Evolutionary conservation across 2,113 vertebrate genomes (phyloP).

Genomic region (Struthidea cinerea): DNA sequence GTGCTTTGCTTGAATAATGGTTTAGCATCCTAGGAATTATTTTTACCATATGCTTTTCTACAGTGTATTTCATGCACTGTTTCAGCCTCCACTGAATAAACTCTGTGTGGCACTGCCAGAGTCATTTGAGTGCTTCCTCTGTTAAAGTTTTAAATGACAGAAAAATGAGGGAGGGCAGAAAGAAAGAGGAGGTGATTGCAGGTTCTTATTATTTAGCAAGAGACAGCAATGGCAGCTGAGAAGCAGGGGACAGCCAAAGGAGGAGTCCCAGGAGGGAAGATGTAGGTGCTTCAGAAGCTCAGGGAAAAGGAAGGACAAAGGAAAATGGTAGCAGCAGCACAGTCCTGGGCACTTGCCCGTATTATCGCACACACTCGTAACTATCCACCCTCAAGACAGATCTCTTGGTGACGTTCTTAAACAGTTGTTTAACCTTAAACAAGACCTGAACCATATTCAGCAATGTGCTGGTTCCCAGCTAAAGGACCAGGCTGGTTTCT

Average conservation of each 20-base stretch:
- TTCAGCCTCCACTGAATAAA: neutral
- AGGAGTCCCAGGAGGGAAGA: neutral
- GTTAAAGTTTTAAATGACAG: neutral
- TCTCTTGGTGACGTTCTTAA: neutral
- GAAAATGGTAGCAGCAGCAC: neutral
- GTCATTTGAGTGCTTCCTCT: neutral
- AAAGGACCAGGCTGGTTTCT: neutral
- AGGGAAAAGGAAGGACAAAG: neutral
- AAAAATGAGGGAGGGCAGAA: neutral
- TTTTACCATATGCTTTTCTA: neutral
- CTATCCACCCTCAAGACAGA: neutral
- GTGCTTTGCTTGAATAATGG: neutral
- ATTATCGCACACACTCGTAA: accelerated
- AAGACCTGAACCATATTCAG: neutral
- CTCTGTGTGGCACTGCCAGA: neutral
- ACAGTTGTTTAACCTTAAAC: neutral
- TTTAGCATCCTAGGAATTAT: neutral
- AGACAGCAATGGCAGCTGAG: neutral
- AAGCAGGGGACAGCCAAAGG: neutral
- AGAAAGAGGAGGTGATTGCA: neutral
- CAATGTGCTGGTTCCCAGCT: neutral
- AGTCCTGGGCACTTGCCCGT: neutral
- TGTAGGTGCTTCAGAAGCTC: neutral
- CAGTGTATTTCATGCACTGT: neutral
- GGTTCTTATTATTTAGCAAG: neutral